These are phyloP conservation scores for Clostera curtula DNA, from an alignment of 2,888 invertebrate genomes.

Conservation along the genomic window DNA sequence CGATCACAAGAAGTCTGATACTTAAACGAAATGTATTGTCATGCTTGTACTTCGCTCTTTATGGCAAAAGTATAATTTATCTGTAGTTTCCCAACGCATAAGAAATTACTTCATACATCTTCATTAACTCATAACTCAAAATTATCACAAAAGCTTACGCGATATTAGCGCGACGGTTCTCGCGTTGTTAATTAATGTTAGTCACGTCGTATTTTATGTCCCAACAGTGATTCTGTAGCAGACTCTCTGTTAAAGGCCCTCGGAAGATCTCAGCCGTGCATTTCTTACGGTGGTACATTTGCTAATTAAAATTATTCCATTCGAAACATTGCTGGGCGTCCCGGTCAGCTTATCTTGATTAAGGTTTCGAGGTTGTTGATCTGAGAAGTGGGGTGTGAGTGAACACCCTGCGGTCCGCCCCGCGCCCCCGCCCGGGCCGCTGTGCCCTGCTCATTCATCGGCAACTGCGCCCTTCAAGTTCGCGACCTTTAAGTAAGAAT, in stretches of 20 bases:
- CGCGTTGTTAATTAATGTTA: constrained; percentile 31
- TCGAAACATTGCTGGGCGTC: constrained; percentile 36
- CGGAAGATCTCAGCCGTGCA: constrained; percentile 14
- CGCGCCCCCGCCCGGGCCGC: constrained; percentile 38
- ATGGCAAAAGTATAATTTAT: too few species aligned
- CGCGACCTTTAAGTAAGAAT: constrained; percentile 55
- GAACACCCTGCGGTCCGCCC: constrained; percentile 15
- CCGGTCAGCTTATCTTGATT: constrained; percentile 57
- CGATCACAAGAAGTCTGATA: too few species aligned
- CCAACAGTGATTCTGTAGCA: constrained; percentile 29
- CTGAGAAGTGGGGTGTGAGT: constrained; percentile 45
- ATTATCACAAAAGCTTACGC: constrained; percentile 36
- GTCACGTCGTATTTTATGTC: constrained; percentile 26
- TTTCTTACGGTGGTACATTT: constrained; percentile 26
- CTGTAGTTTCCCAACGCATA: too few species aligned
- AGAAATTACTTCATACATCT: too few species aligned
- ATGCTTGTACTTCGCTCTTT: too few species aligned
- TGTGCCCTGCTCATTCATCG: constrained; percentile 50
- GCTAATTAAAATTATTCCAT: constrained; percentile 46
- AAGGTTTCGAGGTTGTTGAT: constrained; percentile 65
- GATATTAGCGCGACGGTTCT: constrained; percentile 38
- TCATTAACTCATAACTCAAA: constrained; percentile 37
- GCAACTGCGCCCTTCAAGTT: constrained; percentile 52
- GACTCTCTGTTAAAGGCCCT: constrained; percentile 22
- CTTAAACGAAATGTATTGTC: too few species aligned